Percentiles rank a stretch among this genome's conserved stretches.
These are phyloP conservation scores for Nettapus auritus DNA, from an alignment of 2,113 vertebrate species.

Conservation along the genomic window DNA sequence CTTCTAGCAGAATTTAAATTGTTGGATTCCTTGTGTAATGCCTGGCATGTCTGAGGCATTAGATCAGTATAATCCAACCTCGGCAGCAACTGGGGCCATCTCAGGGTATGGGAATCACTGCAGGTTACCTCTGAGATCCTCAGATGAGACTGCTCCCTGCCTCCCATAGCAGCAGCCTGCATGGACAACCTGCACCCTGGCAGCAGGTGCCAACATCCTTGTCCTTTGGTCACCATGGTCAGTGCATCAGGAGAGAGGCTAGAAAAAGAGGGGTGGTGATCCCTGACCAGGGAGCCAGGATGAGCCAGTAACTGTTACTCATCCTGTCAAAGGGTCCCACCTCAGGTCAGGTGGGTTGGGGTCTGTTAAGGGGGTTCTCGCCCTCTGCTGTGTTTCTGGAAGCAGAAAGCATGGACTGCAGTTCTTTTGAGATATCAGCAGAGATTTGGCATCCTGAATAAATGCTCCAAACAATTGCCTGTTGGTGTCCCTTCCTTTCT, in stretches of 20 bases:
- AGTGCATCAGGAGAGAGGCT: neutral
- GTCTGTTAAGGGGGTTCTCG: neutral
- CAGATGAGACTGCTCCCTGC: neutral
- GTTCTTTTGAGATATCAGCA: neutral
- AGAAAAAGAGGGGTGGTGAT: neutral
- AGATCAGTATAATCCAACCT: neutral
- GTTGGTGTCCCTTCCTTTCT: neutral
- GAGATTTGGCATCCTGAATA: neutral
- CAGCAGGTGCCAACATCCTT: neutral
- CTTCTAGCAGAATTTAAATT: neutral
- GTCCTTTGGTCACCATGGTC: neutral
- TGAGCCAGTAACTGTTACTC: neutral
- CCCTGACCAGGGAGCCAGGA: fast-evolving
- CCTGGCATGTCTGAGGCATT: neutral
- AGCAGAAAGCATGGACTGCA: neutral
- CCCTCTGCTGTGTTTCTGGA: neutral
- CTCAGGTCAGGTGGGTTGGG: neutral
- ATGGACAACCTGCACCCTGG: neutral
- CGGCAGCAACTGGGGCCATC: neutral
- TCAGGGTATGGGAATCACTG: neutral
- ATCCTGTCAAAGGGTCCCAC: neutral
- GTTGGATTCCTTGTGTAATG: neutral
- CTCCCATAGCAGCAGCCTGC: neutral
- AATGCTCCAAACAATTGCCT: neutral
- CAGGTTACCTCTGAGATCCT: neutral